A percentile compares a stretch with the other conserved stretches of the same genome.
Conservation (phyloP, 2,797 vertebrate genomes). For the Loris lydekkerianus region DNA sequence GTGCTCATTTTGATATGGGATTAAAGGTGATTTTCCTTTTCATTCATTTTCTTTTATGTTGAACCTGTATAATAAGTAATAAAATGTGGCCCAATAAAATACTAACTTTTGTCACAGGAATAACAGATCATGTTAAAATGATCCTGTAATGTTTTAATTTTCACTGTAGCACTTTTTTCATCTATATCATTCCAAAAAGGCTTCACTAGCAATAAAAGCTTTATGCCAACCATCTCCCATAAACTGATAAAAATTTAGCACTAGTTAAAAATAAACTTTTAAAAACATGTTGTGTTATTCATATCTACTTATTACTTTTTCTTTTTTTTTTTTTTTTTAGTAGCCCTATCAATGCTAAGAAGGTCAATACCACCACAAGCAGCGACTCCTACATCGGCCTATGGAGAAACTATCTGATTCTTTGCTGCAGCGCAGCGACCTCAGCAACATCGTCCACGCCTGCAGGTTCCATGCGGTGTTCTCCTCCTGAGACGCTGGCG, state of each 20-base stretch:
- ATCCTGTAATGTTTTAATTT: background rate
- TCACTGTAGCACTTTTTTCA: background rate
- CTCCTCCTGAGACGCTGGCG: constrained; percentile 99
- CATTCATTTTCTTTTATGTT: background rate
- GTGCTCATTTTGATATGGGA: background rate
- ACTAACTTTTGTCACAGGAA: background rate
- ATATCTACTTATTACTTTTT: fast-evolving
- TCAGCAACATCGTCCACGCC: constrained; percentile 91
- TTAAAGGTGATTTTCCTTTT: constrained; percentile 17
- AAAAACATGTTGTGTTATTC: background rate
- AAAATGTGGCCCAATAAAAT: background rate
- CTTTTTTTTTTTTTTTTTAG: constrained; percentile 84
- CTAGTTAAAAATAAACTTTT: background rate
- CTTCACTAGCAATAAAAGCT: background rate
- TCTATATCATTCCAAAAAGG: background rate
- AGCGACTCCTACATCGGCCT: constrained; percentile 97
- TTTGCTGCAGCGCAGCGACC: constrained; percentile 97
- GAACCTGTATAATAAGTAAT: background rate
- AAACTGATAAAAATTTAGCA: background rate
- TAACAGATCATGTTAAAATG: background rate
- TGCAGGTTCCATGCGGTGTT: constrained; percentile 96
- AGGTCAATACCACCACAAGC: constrained; percentile 95
- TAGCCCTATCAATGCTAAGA: constrained; percentile 99
- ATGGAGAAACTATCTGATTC: constrained; percentile 99
- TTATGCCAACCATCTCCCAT: background rate